Conservation (phyloP, 2,888 invertebrate genomes). For the Macrostomum cliftonense region DNA sequence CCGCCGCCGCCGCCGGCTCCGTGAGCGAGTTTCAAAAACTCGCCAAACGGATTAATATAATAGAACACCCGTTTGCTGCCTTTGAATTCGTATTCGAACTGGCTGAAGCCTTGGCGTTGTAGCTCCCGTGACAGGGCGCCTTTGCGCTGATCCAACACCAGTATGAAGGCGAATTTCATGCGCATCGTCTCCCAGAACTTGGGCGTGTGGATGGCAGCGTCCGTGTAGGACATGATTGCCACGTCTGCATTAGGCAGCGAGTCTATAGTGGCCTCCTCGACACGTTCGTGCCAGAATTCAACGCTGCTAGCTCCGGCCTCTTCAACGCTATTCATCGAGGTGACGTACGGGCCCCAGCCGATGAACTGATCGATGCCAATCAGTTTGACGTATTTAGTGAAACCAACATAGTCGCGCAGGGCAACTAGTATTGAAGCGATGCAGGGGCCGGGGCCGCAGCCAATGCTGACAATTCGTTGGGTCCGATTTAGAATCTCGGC, state of each 20-base stretch:
- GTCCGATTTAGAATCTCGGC: not conserved
- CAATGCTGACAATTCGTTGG: not conserved
- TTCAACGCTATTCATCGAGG: slow-evolving; percentile 1
- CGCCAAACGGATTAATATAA: not conserved
- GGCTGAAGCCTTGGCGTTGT: slow-evolving; percentile 2
- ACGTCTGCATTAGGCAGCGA: not conserved
- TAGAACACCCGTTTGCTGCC: slow-evolving; percentile 5
- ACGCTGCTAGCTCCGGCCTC: not conserved
- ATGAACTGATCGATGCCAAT: slow-evolving; percentile 5
- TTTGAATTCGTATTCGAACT: slow-evolving; percentile 4
- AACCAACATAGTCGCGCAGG: not conserved
- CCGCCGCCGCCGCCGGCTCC: no score
- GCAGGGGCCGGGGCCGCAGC: slow-evolving; percentile 4
- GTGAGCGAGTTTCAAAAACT: no score
- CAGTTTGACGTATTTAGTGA: not conserved
- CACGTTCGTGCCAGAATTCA: slow-evolving; percentile 2
- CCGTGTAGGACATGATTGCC: slow-evolving; percentile 6
- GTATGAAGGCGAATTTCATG: not conserved
- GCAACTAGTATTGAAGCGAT: not conserved
- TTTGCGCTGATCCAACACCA: slow-evolving; percentile 5
- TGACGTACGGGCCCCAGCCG: slow-evolving; percentile 1
- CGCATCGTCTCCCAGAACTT: slow-evolving; percentile 4
- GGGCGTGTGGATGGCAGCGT: slow-evolving; percentile 4
- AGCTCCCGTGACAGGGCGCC: not conserved
- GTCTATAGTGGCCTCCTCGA: slow-evolving; percentile 1